Base-by-base conservation (phyloP, 1,140 invertebrate species). In the Drosophila trapezifrons region DNA sequence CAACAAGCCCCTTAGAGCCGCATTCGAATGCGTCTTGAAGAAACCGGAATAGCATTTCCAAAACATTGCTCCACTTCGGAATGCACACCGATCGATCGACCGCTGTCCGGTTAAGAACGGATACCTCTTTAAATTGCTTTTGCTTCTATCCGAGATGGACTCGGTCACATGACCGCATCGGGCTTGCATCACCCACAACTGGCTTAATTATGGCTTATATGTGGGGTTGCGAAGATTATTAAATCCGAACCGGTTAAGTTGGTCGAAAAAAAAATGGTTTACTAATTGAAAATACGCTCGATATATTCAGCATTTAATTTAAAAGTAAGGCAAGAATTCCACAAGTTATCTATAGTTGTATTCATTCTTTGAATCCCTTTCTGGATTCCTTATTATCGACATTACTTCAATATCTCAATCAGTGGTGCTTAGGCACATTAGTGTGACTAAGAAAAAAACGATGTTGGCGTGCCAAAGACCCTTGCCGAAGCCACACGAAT, bases 1-100 rank as follows among this genome's bases (percentile, higher is more conserved):
- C 49, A 71, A 56, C 67, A 70, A 56, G 25, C 66, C 59, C 38
- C 56, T 46, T 7, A 13, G 2, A 65, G 20, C 15, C 17, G 35
- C 25, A 65, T 27, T 45, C 18, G 15, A 45, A 55, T 56, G 37
- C 52, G 40, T 22, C 56, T 37, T 69, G 18, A 18, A 70, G 18
- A 18, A 71, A 71, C 67, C 67, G 67, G 64, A 71, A 69, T 70
- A 25, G 8, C n/a, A 37, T 17, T 22, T 46, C 10, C 27, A 37
- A 69, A 69, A 46, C 49, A 38, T 25, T 70, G 65, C 32, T 70
- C 51, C 32, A 69, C 63, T 35, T 69, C 6, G 63, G 46, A 69
- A n/a, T n/a, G n/a, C n/a, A n/a, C n/a, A n/a, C n/a, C n/a, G n/a
- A n/a, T n/a, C n/a, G n/a, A n/a, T n/a, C 37, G 32, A 35, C 45